Evolutionary conservation across 2,113 vertebrate genomes (phyloP).

Genomic region (Hypomesus transpacificus): DNA sequence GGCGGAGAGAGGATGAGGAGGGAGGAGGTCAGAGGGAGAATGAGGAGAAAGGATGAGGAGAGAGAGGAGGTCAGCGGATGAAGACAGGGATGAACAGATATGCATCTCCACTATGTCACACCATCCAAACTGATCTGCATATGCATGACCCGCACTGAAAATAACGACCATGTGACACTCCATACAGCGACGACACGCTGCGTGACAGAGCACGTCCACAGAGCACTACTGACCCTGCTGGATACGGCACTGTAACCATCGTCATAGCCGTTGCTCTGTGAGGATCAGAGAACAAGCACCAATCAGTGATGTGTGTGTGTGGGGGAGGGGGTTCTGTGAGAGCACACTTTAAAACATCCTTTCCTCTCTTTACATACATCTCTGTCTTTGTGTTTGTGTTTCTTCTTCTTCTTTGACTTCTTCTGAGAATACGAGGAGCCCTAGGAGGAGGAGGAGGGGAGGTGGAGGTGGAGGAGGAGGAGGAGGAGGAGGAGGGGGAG

Average conservation of each 20-base stretch:
- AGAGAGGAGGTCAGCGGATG: no score
- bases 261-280: slow-evolving; percentile 81
- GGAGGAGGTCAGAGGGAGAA: no score
- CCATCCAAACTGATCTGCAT: no score
- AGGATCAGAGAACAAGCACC: slow-evolving; percentile 32
- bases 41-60: no score
- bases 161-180: no score
- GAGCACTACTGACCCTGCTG: slow-evolving; percentile 83
- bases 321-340: neutral
- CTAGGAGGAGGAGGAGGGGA: slow-evolving; percentile 48
- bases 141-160: no score
- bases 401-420: slow-evolving; percentile 76
- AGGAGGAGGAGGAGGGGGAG: no score
- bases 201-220: no score
- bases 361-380: slow-evolving; percentile 60
- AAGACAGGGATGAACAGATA: no score
- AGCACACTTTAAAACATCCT: neutral
- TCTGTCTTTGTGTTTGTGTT: slow-evolving; percentile 66
- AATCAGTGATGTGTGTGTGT: neutral
- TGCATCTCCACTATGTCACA: no score
- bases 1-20: neutral
- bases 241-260: slow-evolving; percentile 76
- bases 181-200: no score
- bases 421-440: slow-evolving; percentile 56
- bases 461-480: neutral